These are phyloP conservation scores for Drosophila koepferae DNA, from an alignment of 2,888 invertebrate species.

Conservation along the genomic window DNA sequence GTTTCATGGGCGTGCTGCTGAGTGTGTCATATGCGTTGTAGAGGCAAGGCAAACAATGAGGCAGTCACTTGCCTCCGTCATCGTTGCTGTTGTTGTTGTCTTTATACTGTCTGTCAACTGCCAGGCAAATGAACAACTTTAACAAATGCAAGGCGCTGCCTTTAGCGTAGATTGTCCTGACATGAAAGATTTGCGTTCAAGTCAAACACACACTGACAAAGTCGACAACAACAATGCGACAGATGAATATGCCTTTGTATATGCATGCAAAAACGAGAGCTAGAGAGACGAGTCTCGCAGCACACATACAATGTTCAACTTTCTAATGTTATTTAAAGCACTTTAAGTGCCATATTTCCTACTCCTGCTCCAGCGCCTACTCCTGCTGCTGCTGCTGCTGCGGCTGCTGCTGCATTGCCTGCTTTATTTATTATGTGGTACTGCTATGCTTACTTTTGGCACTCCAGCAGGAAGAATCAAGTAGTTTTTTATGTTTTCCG, in stretches of 20 bases:
- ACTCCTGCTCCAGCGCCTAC: slow-evolving; percentile 37
- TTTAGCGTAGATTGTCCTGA: slow-evolving; percentile 66
- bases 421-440: slow-evolving; percentile 78
- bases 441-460: slow-evolving; percentile 78
- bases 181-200: slow-evolving; percentile 77
- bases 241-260: slow-evolving; percentile 3
- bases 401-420: slow-evolving; percentile 47
- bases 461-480: slow-evolving; percentile 79
- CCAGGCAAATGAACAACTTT: slow-evolving; percentile 79
- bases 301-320: slow-evolving; percentile 57
- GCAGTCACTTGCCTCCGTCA: slow-evolving; percentile 41
- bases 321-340: slow-evolving; percentile 81
- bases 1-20: slow-evolving; percentile 66
- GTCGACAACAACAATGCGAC: slow-evolving; percentile 57
- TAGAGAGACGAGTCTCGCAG: not conserved
- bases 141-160: slow-evolving; percentile 70
- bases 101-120: slow-evolving; percentile 64
- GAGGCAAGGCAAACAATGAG: slow-evolving; percentile 75
- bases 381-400: slow-evolving; percentile 32
- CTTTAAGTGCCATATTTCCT: slow-evolving; percentile 81
- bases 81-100: slow-evolving; percentile 21
- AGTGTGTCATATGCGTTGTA: slow-evolving; percentile 81
- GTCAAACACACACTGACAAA: slow-evolving; percentile 77
- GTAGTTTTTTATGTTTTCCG: slow-evolving; percentile 82
- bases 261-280: slow-evolving; percentile 14